Conservation (phyloP, 2,888 invertebrate species). For the Liopterus haemorrhoidalis region DNA sequence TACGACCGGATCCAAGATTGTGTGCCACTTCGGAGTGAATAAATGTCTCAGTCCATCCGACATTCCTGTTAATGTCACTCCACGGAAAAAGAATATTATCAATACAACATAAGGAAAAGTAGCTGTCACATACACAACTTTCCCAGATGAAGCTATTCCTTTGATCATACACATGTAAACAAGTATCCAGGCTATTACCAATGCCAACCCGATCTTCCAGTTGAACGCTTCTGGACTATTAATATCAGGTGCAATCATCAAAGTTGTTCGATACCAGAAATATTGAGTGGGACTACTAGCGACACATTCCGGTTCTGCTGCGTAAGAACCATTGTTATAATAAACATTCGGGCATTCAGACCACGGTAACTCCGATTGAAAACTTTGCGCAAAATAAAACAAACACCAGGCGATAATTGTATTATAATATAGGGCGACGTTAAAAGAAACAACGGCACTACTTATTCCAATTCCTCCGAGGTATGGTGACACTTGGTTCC, state of each 20-base stretch:
- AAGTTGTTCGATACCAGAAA: slow-evolving; percentile 91
- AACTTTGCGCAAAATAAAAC: slow-evolving; percentile 90
- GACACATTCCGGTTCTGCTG: slow-evolving; percentile 73
- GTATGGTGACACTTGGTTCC: slow-evolving; percentile 89
- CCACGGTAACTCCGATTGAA: slow-evolving; percentile 89
- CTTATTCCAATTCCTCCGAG: slow-evolving; percentile 87
- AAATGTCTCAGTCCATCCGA: slow-evolving; percentile 80
- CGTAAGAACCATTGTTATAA: slow-evolving; percentile 72
- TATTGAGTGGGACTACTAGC: slow-evolving; percentile 87
- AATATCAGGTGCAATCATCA: slow-evolving; percentile 85
- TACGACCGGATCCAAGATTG: slow-evolving; percentile 85
- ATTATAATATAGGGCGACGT: slow-evolving; percentile 95
- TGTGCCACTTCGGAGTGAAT: slow-evolving; percentile 90
- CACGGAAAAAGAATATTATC: slow-evolving; percentile 92
- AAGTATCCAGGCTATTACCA: slow-evolving; percentile 86
- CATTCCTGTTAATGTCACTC: slow-evolving; percentile 84
- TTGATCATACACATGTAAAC: slow-evolving; percentile 97
- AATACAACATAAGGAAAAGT: slow-evolving; percentile 94
- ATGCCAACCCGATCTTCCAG: slow-evolving; percentile 82
- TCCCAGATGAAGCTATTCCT: slow-evolving; percentile 93
- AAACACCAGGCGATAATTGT: slow-evolving; percentile 98
- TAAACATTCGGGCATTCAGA: slow-evolving; percentile 81
- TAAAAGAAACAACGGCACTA: slow-evolving; percentile 92
- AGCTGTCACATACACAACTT: slow-evolving; percentile 94
- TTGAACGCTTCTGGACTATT: slow-evolving; percentile 82